Conservation (phyloP, 1,140 invertebrate species). For the Leguminivora glycinivorella region DNA sequence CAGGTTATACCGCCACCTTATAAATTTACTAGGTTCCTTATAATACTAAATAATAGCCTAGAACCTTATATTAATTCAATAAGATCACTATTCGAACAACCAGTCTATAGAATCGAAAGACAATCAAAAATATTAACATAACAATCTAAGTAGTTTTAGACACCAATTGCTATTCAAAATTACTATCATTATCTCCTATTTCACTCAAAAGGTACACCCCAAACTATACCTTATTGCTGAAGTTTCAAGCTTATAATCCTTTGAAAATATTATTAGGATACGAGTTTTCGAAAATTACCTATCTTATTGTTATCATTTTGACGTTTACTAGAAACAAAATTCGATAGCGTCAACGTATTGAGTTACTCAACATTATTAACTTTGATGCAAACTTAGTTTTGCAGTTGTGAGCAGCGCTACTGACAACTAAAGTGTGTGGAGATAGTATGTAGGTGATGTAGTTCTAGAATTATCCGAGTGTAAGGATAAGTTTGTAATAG, state of each 20-base stretch:
- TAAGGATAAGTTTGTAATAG: neutral
- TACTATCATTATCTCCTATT: neutral
- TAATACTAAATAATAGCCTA: neutral
- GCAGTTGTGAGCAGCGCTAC: neutral
- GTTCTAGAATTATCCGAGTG: neutral
- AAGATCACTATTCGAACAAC: neutral
- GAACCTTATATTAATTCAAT: neutral
- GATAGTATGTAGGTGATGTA: neutral
- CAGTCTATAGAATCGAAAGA: neutral
- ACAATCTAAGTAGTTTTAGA: neutral
- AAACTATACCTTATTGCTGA: neutral
- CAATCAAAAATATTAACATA: constrained; percentile 15
- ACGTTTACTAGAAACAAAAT: constrained; percentile 15
- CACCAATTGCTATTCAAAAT: neutral
- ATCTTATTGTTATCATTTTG: neutral
- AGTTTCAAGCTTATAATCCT: neutral
- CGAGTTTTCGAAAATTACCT: neutral
- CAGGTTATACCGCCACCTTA: neutral
- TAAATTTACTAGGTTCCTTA: neutral
- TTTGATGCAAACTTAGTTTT: neutral
- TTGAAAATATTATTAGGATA: neutral
- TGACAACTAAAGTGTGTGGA: neutral
- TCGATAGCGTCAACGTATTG: constrained; percentile 11
- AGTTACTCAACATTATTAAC: constrained; percentile 2
- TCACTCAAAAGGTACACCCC: neutral